These are phyloP conservation scores for Osedax fenrisi DNA, from an alignment of 2,888 invertebrate species.

Conservation along the genomic window DNA sequence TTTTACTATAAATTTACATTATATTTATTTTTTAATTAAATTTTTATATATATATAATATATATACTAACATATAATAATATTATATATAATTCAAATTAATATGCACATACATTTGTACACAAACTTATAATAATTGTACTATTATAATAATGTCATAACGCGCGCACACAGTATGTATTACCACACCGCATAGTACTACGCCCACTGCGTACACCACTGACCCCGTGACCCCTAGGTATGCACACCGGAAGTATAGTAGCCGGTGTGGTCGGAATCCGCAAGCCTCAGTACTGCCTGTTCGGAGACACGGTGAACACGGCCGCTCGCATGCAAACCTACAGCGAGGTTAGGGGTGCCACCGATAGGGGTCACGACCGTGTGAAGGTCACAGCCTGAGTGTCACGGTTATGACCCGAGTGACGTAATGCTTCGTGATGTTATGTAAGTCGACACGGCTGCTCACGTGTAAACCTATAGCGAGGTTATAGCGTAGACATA, in stretches of 20 bases:
- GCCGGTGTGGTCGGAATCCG: constrained; percentile 75
- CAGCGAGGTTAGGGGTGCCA: constrained; percentile 53
- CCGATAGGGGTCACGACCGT: not conserved
- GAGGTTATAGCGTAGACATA: no score
- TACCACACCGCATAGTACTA: not conserved
- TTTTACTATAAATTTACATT: no score
- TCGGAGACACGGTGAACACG: constrained; percentile 73
- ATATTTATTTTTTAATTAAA: no score
- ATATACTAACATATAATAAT: no score
- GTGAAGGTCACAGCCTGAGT: not conserved
- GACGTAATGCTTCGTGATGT: not conserved
- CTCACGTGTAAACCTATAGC: no score
- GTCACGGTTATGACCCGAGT: not conserved
- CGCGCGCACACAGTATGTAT: not conserved
- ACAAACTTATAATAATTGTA: no score
- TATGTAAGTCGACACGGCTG: constrained; percentile 1
- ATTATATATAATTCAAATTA: no score
- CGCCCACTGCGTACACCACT: not conserved
- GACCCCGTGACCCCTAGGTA: constrained; percentile 43
- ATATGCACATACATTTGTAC: no score
- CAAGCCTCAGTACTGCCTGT: constrained; percentile 73
- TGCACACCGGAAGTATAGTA: constrained; percentile 75
- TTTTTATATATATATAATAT: no score
- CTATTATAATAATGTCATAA: not conserved
- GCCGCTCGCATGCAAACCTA: constrained; percentile 76